Evolutionary conservation across 2,113 vertebrate species (phyloP).

Genomic region (Numenius arquata): DNA sequence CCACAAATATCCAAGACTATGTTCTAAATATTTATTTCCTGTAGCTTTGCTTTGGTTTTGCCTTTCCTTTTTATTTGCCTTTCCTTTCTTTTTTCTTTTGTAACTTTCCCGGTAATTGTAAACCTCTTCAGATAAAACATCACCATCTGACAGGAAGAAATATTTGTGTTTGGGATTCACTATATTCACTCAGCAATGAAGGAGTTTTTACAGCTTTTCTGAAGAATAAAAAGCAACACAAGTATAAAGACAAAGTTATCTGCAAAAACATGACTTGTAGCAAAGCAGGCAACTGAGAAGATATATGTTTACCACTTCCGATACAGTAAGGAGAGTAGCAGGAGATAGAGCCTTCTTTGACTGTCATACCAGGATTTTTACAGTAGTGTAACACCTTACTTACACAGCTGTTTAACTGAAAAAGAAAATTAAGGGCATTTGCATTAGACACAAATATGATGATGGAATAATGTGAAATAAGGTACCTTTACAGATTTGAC

Average conservation of each 20-base stretch:
- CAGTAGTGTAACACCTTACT: background rate
- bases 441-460: background rate
- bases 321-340: background rate
- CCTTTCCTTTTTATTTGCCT: background rate
- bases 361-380: background rate
- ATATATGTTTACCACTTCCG: background rate
- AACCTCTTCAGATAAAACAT: slow-evolving; percentile 6
- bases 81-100: background rate
- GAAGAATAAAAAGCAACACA: slow-evolving; percentile 15
- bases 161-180: background rate
- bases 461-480: background rate
- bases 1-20: background rate
- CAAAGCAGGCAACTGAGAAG: background rate
- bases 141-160: background rate
- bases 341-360: background rate
- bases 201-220: background rate
- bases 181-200: background rate
- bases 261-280: background rate
- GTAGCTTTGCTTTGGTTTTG: background rate
- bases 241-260: background rate
- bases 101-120: background rate
- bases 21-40: slow-evolving; percentile 12
- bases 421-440: background rate
- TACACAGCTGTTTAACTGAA: background rate
- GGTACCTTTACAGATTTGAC: background rate